phyloP scores from a whole-genome alignment of 2,797 vertebrate species.

The Thalassophryne amazonica region DNA sequence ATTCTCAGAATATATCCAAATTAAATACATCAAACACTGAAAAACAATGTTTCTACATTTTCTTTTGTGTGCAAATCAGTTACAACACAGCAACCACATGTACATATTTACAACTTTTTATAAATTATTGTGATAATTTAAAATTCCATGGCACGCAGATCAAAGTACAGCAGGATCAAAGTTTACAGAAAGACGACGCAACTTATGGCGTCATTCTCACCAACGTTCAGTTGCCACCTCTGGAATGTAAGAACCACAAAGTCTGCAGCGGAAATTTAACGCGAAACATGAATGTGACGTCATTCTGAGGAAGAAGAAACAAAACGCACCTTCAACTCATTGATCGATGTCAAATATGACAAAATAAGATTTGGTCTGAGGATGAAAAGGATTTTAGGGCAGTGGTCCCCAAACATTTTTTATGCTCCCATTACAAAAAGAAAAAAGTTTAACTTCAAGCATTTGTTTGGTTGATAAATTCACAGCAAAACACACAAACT shows the following conservation, averaged over 20 bases:
- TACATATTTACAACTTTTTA: slow-evolving; percentile 79
- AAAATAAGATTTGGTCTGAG: too few species aligned
- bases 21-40: slow-evolving; percentile 64
- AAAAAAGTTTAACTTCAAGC: too few species aligned
- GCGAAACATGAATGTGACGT: slow-evolving; percentile 24
- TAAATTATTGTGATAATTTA: slow-evolving; percentile 74
- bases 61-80: slow-evolving; percentile 62
- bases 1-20: slow-evolving; percentile 63
- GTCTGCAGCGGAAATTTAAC: slow-evolving; percentile 23
- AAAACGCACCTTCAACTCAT: too few species aligned
- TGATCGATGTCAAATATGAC: too few species aligned
- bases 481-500: too few species aligned
- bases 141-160: slow-evolving; percentile 47
- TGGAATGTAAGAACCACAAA: slow-evolving; percentile 88
- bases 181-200: slow-evolving; percentile 39
- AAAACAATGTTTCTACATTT: slow-evolving; percentile 57
- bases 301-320: too few species aligned
- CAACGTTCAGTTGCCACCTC: slow-evolving; percentile 73
- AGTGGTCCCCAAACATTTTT: too few species aligned
- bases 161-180: slow-evolving; percentile 32
- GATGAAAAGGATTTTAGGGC: too few species aligned
- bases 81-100: slow-evolving; percentile 75
- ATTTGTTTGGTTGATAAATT: too few species aligned
- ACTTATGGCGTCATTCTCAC: slow-evolving; percentile 44
- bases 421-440: too few species aligned